Conservation (phyloP, 2,888 invertebrate species). For the Rotaria socialis region DNA sequence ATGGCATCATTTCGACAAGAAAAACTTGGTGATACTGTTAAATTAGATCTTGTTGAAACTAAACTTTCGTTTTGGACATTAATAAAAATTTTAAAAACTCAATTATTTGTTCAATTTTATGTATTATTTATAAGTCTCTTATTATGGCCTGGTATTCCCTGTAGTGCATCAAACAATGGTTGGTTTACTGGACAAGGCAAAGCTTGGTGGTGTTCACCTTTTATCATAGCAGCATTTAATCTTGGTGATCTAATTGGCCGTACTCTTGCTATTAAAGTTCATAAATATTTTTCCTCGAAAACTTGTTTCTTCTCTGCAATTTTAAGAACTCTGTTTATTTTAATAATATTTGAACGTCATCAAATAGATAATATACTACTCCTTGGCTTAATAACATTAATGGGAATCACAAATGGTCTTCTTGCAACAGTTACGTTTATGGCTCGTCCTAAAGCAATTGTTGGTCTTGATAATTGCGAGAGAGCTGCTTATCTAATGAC, state of each 20-base stretch:
- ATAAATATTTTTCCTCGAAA: conserved; percentile 59
- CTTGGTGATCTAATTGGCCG: conserved; percentile 81
- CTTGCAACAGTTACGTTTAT: conserved; percentile 1
- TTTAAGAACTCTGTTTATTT: neutral
- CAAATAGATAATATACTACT: conserved; percentile 43
- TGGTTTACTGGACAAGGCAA: neutral
- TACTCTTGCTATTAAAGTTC: conserved; percentile 71
- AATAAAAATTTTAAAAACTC: neutral
- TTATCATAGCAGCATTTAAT: conserved; percentile 65
- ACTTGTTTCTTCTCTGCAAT: conserved; percentile 60
- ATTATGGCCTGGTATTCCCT: conserved; percentile 28
- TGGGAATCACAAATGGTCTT: neutral
- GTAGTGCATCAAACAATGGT: neutral
- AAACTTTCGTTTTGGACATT: conserved; percentile 17
- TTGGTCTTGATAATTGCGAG: neutral
- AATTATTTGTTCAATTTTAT: conserved; percentile 32
- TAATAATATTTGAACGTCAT: conserved; percentile 43
- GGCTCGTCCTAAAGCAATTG: neutral
- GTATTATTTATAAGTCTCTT: conserved; percentile 17
- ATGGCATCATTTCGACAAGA: conserved; percentile 12
- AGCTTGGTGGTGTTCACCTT: conserved; percentile 14
- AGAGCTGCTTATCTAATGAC: conserved; percentile 17
- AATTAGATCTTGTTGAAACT: neutral
- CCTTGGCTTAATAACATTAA: conserved; percentile 39
- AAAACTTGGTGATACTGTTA: neutral